phyloP scores from a whole-genome alignment of 1,140 invertebrate genomes.

The Heliconius hewitsoni region DNA sequence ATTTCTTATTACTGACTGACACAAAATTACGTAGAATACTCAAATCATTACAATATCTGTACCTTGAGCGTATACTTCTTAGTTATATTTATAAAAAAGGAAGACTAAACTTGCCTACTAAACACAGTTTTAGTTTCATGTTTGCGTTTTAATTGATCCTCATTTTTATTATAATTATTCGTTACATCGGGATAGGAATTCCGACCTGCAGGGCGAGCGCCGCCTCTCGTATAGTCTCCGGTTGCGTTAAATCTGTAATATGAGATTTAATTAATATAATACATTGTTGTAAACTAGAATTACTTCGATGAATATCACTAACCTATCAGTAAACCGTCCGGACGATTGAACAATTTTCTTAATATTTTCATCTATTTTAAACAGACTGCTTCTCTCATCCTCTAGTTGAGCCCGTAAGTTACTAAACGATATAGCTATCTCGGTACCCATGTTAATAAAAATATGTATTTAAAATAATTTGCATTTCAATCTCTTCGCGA shows the following conservation, averaged over 20 bases:
- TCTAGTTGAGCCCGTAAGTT: conserved; percentile 74
- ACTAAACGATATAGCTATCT: conserved; percentile 76
- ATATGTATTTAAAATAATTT: conserved; percentile 16
- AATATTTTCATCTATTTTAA: conserved; percentile 80
- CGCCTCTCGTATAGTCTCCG: conserved; percentile 65
- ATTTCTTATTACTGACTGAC: not conserved
- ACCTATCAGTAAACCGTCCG: conserved; percentile 77
- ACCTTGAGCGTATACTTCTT: not conserved
- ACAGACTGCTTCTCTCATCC: conserved; percentile 74
- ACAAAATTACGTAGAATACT: not conserved
- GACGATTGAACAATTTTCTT: conserved; percentile 77
- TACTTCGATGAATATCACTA: conserved; percentile 43
- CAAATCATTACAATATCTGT: not conserved
- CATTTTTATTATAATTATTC: conserved; percentile 63
- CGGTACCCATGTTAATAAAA: conserved; percentile 70
- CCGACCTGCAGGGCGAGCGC: conserved; percentile 51
- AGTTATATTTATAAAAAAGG: not conserved
- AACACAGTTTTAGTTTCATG: conserved; percentile 80
- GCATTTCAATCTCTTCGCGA: conserved; percentile 27
- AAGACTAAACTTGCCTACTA: conserved; percentile 65
- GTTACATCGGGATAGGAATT: conserved; percentile 61
- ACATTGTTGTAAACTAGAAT: conserved; percentile 36
- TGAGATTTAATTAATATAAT: conserved; percentile 29
- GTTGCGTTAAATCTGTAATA: conserved; percentile 68
- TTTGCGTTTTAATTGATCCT: conserved; percentile 72